Evolutionary conservation across 2,797 vertebrate genomes (phyloP).

Genomic region (Austrolebias charrua): DNA sequence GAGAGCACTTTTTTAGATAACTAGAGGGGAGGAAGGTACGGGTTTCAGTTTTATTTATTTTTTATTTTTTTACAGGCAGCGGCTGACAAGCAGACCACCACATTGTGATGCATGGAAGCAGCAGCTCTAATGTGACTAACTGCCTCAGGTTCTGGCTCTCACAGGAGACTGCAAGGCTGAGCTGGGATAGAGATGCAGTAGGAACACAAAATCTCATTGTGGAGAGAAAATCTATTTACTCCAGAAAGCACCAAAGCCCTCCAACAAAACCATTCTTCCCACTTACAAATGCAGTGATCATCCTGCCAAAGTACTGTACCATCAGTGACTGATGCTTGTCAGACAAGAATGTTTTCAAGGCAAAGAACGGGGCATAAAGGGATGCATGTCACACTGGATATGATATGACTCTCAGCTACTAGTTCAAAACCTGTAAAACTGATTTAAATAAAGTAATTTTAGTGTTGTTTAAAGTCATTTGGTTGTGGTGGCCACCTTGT

Average conservation of each 20-base stretch:
- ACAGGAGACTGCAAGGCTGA: conserved; percentile 24
- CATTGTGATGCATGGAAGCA: conserved; percentile 48
- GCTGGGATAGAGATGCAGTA: conserved; percentile 36
- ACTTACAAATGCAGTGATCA: conserved; percentile 8
- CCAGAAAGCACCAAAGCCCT: conserved; percentile 5
- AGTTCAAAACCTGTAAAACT: too few species aligned
- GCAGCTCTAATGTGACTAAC: conserved; percentile 54
- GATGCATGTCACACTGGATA: too few species aligned
- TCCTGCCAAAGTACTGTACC: conserved; percentile 6
- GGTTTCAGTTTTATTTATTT: conserved; percentile 22
- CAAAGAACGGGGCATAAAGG: too few species aligned
- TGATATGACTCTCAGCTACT: too few species aligned
- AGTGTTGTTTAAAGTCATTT: too few species aligned
- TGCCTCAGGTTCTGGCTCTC: conserved; percentile 33
- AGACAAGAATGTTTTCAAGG: background rate
- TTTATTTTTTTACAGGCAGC: conserved; percentile 22
- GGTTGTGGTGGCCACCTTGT: too few species aligned
- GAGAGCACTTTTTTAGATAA: conserved; percentile 43
- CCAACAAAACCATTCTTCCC: conserved; percentile 12
- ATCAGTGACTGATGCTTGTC: background rate
- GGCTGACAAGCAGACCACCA: conserved; percentile 33
- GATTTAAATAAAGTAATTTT: too few species aligned
- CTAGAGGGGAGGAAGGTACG: conserved; percentile 32
- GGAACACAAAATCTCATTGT: conserved; percentile 43
- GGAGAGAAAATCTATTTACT: conserved; percentile 41